Evolutionary conservation across 1,140 invertebrate genomes (phyloP), one percentile per base, ranked within the genome.

Genomic region (Capitella teleta): DNA sequence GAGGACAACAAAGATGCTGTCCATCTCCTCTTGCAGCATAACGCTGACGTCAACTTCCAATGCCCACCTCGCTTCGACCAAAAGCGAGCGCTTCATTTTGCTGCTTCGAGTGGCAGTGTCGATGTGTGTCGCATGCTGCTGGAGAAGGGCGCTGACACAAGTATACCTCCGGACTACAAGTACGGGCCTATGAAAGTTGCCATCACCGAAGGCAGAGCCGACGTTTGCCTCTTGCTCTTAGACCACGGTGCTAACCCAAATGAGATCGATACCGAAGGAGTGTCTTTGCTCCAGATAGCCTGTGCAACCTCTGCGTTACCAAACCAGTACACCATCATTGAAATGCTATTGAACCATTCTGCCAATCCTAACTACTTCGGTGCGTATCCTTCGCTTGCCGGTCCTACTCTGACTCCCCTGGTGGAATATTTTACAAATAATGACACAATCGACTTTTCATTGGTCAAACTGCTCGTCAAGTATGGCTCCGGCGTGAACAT

Each of bases 391-490:
- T 70, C 16, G 26, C 64, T 55, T 25, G 58, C 51, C 53, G 69
- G 45, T 55, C 70, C 60, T 26, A 61, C 52, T 52, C 74, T 85
- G 42, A 77, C 85, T 5, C 83, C 82, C 6, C 72, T 92, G 1
- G 84, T 85, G 0, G 87, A 91, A 65, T 90, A 91, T 63, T 74
- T 92, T 1, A 80, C 83, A 2, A 83, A 82, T 42, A 85, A 85
- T 56, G 75, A 80, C 28, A 77, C 80, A 10, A 83, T 83, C 0
- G 78, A 78, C 23, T 70, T 77, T 1, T 76, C 80, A 8, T 76
- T 90, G 3, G 78, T 91, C 0, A 72, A 77, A 1, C 54, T 87
- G n/a, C 67, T 92, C 26, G 72, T 92, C 0, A 78, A 79, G 61
- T 82, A 88, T 62, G 87, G 87, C 19, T 23, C 49, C 18, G 8